phyloP scores from a whole-genome alignment of 2,113 vertebrate species.

The Hystrix brachyura region DNA sequence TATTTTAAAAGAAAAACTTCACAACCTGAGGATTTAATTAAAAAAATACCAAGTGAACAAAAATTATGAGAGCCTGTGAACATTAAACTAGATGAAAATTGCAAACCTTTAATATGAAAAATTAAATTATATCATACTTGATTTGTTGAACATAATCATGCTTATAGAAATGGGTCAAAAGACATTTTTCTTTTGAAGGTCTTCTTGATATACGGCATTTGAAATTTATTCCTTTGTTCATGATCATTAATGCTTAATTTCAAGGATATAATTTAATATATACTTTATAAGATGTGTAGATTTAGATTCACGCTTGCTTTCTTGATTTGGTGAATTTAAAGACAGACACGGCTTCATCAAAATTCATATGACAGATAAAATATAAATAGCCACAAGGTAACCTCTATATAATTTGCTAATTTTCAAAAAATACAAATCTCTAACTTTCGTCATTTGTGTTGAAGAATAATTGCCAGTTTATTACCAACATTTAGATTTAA shows the following conservation, averaged over 20 bases:
- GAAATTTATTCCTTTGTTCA: conserved; percentile 18
- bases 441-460: background rate
- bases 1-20: background rate
- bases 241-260: conserved; percentile 57
- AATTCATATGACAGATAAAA: background rate
- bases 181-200: conserved; percentile 14
- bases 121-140: conserved; percentile 50
- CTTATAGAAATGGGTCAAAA: conserved; percentile 62
- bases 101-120: conserved; percentile 44
- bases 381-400: background rate
- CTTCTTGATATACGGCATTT: background rate
- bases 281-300: background rate
- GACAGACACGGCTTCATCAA: background rate
- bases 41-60: conserved; percentile 52
- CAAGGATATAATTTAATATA: conserved; percentile 42
- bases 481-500: background rate
- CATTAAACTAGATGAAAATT: conserved; percentile 48
- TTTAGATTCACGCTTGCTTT: conserved; percentile 30
- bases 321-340: conserved; percentile 34
- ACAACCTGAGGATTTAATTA: conserved; percentile 4
- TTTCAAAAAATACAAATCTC: background rate
- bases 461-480: background rate
- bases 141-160: conserved; percentile 63
- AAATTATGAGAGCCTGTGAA: conserved; percentile 34
- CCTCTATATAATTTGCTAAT: background rate